phyloP scores from a whole-genome alignment of 2,797 vertebrate genomes.

The Eupleurogrammus muticus region DNA sequence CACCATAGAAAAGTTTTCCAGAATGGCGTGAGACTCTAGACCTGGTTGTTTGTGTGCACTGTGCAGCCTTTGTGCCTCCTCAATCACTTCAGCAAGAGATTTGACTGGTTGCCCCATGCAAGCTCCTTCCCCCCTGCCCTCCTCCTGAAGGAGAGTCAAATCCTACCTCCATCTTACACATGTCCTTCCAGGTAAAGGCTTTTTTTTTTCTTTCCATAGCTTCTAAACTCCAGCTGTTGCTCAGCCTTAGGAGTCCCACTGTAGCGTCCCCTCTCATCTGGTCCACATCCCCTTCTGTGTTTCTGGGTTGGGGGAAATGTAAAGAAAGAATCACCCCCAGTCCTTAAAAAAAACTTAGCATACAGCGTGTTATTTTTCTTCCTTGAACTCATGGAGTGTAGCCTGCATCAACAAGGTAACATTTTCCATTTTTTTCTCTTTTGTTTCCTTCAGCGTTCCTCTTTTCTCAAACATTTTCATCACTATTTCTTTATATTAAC shows the following conservation, averaged over 20 bases:
- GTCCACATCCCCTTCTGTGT: slow-evolving; percentile 44
- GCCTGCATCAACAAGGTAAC: slow-evolving; percentile 75
- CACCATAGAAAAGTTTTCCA: background rate
- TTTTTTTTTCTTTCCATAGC: slow-evolving; percentile 26
- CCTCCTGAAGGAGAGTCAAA: slow-evolving; percentile 31
- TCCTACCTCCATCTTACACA: slow-evolving; percentile 58
- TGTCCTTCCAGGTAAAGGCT: slow-evolving; percentile 46
- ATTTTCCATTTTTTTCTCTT: slow-evolving; percentile 41
- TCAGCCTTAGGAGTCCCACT: slow-evolving; percentile 41
- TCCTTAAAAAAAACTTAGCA: slow-evolving; percentile 44
- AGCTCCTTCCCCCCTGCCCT: slow-evolving; percentile 54
- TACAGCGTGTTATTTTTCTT: slow-evolving; percentile 26
- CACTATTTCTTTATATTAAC: slow-evolving; percentile 16
- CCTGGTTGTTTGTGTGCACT: slow-evolving; percentile 6
- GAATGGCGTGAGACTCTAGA: background rate
- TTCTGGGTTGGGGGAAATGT: slow-evolving; percentile 50
- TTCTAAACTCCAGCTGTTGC: slow-evolving; percentile 49
- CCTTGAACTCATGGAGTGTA: slow-evolving; percentile 66
- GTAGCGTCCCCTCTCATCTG: slow-evolving; percentile 19
- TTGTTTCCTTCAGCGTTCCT: slow-evolving; percentile 15
- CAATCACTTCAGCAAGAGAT: slow-evolving; percentile 58
- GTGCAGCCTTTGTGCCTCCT: slow-evolving; percentile 23
- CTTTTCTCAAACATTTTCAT: background rate
- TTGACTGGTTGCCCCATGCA: slow-evolving; percentile 51
- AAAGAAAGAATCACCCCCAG: slow-evolving; percentile 39